Percentiles rank a stretch among this genome's conserved stretches.
These are phyloP conservation scores for Gymnocephalus cernua DNA, from an alignment of 2,113 vertebrate species.

Conservation along the genomic window DNA sequence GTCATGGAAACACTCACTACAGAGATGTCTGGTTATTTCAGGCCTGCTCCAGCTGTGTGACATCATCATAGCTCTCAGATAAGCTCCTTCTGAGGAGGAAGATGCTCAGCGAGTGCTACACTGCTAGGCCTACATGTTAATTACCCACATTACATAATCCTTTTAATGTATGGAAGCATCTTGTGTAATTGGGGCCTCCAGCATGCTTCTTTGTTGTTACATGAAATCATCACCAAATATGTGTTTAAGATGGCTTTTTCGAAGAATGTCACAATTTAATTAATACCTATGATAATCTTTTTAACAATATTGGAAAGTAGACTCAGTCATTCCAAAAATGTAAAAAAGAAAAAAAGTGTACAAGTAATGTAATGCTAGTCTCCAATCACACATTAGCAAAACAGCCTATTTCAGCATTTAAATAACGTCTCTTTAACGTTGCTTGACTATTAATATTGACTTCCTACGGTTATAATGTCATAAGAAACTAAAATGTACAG, in stretches of 20 bases:
- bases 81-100: slow-evolving; percentile 54
- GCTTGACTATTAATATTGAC: not conserved
- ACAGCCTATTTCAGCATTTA: not conserved
- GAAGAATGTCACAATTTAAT: slow-evolving; percentile 25
- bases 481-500: too few species aligned
- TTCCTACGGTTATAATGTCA: too few species aligned
- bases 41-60: slow-evolving; percentile 63
- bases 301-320: not conserved
- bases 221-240: slow-evolving; percentile 42
- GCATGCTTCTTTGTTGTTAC: slow-evolving; percentile 38
- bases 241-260: slow-evolving; percentile 23
- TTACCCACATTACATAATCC: slow-evolving; percentile 52
- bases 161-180: slow-evolving; percentile 47
- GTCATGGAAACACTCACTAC: slow-evolving; percentile 77
- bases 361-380: not conserved
- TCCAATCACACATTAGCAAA: not conserved
- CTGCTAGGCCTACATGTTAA: slow-evolving; percentile 45
- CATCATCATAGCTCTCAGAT: slow-evolving; percentile 70
- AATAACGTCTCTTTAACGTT: not conserved
- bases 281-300: slow-evolving; percentile 6
- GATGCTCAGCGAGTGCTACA: slow-evolving; percentile 49
- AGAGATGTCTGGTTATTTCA: slow-evolving; percentile 76
- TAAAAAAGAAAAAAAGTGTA: not conserved
- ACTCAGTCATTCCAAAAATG: not conserved
- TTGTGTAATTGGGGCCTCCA: slow-evolving; percentile 37